Conservation (phyloP, 2,797 vertebrate species). For the Halcyon badia region DNA sequence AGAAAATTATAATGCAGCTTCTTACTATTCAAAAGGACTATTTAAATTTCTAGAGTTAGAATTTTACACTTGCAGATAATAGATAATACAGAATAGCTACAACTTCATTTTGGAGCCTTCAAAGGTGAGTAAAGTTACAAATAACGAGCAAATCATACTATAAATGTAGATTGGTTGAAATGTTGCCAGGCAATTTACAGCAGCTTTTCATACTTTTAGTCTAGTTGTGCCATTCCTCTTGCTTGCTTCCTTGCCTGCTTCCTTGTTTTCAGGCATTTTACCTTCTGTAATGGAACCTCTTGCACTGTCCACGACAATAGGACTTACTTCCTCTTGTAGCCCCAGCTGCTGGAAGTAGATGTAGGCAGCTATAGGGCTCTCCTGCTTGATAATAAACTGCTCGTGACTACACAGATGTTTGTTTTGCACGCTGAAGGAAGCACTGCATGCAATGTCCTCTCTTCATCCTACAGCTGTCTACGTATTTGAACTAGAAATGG, state of each 20-base stretch:
- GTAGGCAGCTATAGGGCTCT: conserved; percentile 6
- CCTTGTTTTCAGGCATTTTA: not conserved
- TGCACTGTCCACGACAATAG: not conserved
- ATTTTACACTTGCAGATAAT: not conserved
- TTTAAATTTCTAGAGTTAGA: not conserved
- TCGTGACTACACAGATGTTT: not conserved
- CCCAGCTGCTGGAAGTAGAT: conserved; percentile 30
- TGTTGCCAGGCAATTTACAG: not conserved
- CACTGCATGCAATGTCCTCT: not conserved
- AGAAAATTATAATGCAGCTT: not conserved
- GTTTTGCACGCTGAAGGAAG: conserved; percentile 14
- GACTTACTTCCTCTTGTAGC: not conserved
- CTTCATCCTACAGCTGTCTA: conserved; percentile 3
- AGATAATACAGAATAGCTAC: not conserved
- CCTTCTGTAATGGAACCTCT: not conserved
- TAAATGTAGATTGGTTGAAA: not conserved
- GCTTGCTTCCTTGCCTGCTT: not conserved
- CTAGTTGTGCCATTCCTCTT: not conserved
- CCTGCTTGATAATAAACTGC: not conserved
- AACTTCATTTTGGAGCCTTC: conserved; percentile 6
- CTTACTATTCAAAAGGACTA: not conserved
- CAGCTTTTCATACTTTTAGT: not conserved
- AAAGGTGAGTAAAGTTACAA: not conserved
- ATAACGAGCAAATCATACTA: not conserved
- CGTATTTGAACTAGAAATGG: conserved; percentile 17